Percentiles rank a stretch among this genome's conserved stretches.
phyloP scores from a whole-genome alignment of 2,797 vertebrate genomes.

The Catamblyrhynchus diadema region DNA sequence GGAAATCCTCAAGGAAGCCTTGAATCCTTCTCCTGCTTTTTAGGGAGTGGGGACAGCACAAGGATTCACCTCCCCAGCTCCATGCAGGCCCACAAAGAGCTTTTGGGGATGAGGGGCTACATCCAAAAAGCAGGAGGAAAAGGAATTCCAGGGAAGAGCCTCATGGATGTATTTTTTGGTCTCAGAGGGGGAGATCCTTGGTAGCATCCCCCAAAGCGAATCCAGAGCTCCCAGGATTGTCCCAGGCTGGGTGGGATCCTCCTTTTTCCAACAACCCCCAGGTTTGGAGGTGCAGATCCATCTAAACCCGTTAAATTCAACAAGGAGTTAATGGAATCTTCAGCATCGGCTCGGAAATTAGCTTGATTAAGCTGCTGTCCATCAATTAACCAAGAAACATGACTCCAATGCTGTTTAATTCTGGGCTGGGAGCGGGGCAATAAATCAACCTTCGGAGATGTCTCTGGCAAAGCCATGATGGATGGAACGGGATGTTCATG shows the following conservation, averaged over 20 bases:
- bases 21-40: neutral
- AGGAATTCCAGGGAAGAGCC: neutral
- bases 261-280: neutral
- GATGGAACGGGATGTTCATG: constrained; percentile 65
- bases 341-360: constrained; percentile 54
- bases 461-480: constrained; percentile 71
- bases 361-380: constrained; percentile 67
- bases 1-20: neutral
- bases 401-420: constrained; percentile 71
- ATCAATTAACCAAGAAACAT: constrained; percentile 73
- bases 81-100: neutral
- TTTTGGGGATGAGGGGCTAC: neutral
- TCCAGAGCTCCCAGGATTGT: neutral
- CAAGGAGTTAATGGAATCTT: constrained; percentile 65
- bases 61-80: neutral
- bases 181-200: neutral
- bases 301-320: neutral
- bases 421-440: constrained; percentile 61
- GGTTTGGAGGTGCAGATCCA: neutral
- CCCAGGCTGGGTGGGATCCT: neutral
- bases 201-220: neutral
- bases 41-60: fast-evolving
- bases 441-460: constrained; percentile 74
- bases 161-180: neutral
- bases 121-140: neutral